A percentile compares a stretch with the other conserved stretches of the same genome.
These are phyloP conservation scores for Thinocorus orbignyianus DNA, from an alignment of 2,113 vertebrate species.

Conservation along the genomic window DNA sequence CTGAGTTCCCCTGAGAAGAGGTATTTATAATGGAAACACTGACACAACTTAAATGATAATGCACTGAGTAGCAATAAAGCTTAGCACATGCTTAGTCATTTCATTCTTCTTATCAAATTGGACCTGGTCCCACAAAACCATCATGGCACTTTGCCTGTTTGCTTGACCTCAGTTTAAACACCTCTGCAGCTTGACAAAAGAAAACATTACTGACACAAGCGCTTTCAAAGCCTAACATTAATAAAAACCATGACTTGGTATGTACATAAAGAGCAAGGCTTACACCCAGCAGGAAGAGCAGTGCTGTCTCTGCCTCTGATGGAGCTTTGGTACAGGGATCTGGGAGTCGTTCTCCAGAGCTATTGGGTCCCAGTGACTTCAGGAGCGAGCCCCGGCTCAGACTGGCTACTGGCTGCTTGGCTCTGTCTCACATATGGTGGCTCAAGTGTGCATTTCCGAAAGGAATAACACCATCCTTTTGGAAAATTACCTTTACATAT, in stretches of 20 bases:
- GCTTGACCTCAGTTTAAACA: neutral
- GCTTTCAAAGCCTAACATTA: neutral
- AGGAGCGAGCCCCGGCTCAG: fast-evolving
- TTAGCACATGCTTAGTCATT: constrained; percentile 26
- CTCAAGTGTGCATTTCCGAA: neutral
- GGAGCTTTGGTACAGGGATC: neutral
- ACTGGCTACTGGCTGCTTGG: neutral
- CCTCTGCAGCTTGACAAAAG: neutral
- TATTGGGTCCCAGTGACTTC: fast-evolving
- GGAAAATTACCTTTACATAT: neutral
- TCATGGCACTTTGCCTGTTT: neutral
- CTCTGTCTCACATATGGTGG: neutral
- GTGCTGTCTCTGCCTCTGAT: neutral
- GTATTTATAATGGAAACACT: constrained; percentile 49
- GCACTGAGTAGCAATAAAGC: neutral
- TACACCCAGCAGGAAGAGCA: neutral
- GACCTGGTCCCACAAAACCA: neutral
- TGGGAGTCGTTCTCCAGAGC: neutral
- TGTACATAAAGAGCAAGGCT: neutral
- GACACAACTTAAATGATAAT: constrained; percentile 40
- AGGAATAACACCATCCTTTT: neutral
- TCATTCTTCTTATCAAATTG: constrained; percentile 13
- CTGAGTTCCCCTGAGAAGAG: constrained; percentile 38
- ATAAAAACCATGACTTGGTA: neutral
- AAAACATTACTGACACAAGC: neutral